A percentile compares a stretch with the other conserved stretches of the same genome.
Conservation (phyloP, 2,888 invertebrate genomes). For the Brassicogethes aeneus region DNA sequence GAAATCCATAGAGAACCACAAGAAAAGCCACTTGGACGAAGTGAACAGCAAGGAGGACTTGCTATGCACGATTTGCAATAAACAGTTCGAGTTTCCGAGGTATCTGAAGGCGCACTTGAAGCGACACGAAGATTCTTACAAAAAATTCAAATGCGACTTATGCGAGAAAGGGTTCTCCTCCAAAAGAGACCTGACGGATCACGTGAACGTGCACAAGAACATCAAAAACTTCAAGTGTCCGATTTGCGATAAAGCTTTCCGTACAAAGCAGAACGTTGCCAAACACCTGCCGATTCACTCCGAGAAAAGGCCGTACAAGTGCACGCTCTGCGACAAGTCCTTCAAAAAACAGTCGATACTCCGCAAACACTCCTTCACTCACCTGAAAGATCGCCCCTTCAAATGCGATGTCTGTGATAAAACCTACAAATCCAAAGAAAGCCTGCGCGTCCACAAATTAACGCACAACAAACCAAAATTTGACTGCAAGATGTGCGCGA, state of each 20-base stretch:
- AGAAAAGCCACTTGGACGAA: constrained; percentile 17
- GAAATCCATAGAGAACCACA: constrained; percentile 19
- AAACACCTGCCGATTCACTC: constrained; percentile 21
- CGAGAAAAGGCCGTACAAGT: constrained; percentile 18
- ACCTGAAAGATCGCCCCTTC: constrained; percentile 12
- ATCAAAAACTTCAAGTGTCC: constrained; percentile 18
- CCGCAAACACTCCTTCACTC: constrained; percentile 18
- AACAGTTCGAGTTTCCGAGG: constrained; percentile 18
- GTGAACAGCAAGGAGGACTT: constrained; percentile 11
- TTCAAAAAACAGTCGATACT: constrained; percentile 20
- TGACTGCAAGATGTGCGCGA: constrained; percentile 12
- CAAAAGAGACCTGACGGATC: constrained; percentile 17
- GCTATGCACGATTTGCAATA: constrained; percentile 14
- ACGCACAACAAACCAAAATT: constrained; percentile 8
- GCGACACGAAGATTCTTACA: constrained; percentile 18
- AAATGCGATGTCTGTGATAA: constrained; percentile 16
- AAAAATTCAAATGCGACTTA: constrained; percentile 19
- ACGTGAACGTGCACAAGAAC: constrained; percentile 17
- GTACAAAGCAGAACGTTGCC: constrained; percentile 19
- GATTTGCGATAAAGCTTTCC: constrained; percentile 19
- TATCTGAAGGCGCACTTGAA: constrained; percentile 19
- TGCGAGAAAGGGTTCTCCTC: constrained; percentile 18
- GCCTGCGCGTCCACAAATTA: constrained; percentile 15
- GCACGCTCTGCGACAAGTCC: constrained; percentile 15
- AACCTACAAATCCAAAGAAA: constrained; percentile 17